Evolutionary conservation across 2,797 vertebrate genomes (phyloP).

Genomic region (Notolepis coatsorum): DNA sequence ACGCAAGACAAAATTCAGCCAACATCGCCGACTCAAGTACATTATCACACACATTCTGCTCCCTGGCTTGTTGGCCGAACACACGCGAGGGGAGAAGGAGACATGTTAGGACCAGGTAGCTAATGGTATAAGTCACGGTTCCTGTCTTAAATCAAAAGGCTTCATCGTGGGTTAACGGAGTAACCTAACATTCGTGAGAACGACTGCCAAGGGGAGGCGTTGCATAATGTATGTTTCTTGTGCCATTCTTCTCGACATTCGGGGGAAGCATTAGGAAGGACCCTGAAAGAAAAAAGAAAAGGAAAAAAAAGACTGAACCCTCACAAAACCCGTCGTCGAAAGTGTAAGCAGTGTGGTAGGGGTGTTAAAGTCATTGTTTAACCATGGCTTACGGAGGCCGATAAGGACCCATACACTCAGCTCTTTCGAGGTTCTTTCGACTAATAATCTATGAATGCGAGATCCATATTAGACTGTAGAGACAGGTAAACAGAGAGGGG

Average conservation of each 20-base stretch:
- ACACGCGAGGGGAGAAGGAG: neutral
- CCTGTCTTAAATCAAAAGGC: conserved; percentile 12
- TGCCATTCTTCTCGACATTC: conserved; percentile 26
- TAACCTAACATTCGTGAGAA: conserved; percentile 41
- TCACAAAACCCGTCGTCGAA: conserved; percentile 6
- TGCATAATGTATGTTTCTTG: conserved; percentile 31
- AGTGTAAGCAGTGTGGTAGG: conserved; percentile 21
- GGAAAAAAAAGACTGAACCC: neutral
- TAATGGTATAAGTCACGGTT: conserved; percentile 20
- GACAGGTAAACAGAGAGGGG: conserved; percentile 55
- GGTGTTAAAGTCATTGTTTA: conserved; percentile 26
- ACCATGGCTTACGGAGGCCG: conserved; percentile 18
- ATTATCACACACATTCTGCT: conserved; percentile 13
- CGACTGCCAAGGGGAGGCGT: conserved; percentile 18
- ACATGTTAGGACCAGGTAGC: neutral
- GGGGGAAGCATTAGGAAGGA: conserved; percentile 40
- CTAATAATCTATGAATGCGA: conserved; percentile 33
- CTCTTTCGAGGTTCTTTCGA: conserved; percentile 30
- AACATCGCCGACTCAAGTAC: conserved; percentile 2
- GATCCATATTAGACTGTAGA: conserved; percentile 45
- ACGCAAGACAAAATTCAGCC: conserved; percentile 2
- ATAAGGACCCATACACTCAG: conserved; percentile 55
- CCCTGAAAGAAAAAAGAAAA: conserved; percentile 24
- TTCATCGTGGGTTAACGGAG: conserved; percentile 16
- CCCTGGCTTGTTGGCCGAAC: neutral